Percentiles rank a stretch among this genome's conserved stretches.
Evolutionary conservation across 2,113 vertebrate genomes (phyloP).

Genomic region (Talpa occidentalis): DNA sequence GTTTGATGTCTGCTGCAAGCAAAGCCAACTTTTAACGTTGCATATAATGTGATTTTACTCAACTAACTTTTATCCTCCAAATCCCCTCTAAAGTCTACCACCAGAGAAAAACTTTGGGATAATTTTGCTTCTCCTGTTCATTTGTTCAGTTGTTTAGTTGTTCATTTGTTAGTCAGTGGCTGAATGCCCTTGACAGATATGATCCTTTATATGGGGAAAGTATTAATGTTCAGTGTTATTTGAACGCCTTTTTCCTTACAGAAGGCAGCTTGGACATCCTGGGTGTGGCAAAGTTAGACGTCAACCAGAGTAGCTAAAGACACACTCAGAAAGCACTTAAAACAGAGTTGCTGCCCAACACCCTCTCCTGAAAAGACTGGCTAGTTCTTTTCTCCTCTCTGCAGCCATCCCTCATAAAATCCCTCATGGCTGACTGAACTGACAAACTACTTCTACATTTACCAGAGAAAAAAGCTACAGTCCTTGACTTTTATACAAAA

Average conservation of each 20-base stretch:
- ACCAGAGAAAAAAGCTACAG: constrained; percentile 5
- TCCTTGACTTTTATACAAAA: neutral
- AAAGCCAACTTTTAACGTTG: neutral
- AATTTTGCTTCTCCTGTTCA: neutral
- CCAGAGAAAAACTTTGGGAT: neutral
- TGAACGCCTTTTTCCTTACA: neutral
- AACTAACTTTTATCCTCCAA: neutral
- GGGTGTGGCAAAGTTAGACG: neutral
- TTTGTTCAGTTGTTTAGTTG: neutral
- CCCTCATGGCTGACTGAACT: neutral
- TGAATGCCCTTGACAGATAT: neutral
- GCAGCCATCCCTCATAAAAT: neutral
- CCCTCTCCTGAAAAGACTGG: fast-evolving
- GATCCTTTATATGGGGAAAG: neutral
- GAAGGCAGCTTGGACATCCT: neutral
- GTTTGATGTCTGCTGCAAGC: neutral
- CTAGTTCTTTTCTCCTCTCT: neutral
- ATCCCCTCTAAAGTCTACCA: neutral
- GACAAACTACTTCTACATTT: neutral
- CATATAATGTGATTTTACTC: neutral
- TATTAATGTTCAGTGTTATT: neutral
- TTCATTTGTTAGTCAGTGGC: neutral
- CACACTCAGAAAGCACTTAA: neutral
- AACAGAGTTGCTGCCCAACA: neutral
- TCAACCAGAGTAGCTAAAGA: neutral